Evolutionary conservation across 2,113 vertebrate genomes (phyloP), one percentile per base, ranked within the genome.

Genomic region (Microcebus griseorufus): DNA sequence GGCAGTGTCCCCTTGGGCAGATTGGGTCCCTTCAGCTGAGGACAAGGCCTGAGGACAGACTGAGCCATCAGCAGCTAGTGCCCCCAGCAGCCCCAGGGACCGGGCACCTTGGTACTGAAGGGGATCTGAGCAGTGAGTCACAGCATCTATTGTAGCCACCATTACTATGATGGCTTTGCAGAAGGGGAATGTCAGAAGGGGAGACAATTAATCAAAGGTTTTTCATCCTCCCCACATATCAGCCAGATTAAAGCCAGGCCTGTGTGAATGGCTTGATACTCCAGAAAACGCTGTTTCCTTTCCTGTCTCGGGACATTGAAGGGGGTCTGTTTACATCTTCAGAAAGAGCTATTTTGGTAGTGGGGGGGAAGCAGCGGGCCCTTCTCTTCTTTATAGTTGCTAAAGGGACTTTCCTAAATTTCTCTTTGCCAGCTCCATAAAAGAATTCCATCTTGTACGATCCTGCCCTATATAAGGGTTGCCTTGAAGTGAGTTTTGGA

Each of bases 401-500:
- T 45, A 58, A 83, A 81, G 86, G 76, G 73, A 69, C 67, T 93
- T 58, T 91, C 81, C 65, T 78, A 72, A 45, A 92, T 29, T 14
- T 23, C 29, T 80, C 37, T 75, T 79, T 48, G 62, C 78, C 72
- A 83, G 83, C 48, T 45, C 27, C 75, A 34, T 58, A 3, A 42
- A 39, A 87, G 90, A 81, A 25, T 32, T 22, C n/a, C 6, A 2
- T 58, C 64, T 32, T 55, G 58, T 69, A 25, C 1, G 1, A 32
- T 91, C 73, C n/a, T 45, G 45, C 58, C 88, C 87, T 34, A 0
- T 27, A 9, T 25, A 69, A 75, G 70, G 37, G 51, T 13, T 83
- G 75, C 79, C 92, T 96, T 79, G n/a, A 95, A 84, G 93, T 72
- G 42, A 86, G 87, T 14, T 75, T 64, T 34, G 18, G 64, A 92